phyloP scores from a whole-genome alignment of 2,113 vertebrate species.

The Misgurnus anguillicaudatus region DNA sequence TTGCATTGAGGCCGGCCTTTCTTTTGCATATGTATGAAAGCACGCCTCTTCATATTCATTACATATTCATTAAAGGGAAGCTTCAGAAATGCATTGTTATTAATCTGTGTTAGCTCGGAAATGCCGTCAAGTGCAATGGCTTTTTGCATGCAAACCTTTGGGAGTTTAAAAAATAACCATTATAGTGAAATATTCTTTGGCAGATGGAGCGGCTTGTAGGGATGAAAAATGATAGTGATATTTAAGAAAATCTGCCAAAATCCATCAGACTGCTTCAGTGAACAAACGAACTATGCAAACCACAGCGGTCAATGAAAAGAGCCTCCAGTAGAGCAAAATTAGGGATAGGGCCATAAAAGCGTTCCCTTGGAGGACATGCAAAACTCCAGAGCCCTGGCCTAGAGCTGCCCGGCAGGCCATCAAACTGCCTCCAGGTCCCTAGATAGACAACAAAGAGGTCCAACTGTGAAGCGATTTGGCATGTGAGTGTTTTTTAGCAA shows the following conservation, averaged over 20 bases:
- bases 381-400: constrained; percentile 39
- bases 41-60: not conserved
- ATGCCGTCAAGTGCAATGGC: not conserved
- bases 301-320: constrained; percentile 19
- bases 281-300: constrained; percentile 20
- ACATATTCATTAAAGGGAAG: not conserved
- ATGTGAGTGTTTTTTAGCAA: constrained; percentile 32
- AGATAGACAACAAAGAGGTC: constrained; percentile 43
- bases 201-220: constrained; percentile 35
- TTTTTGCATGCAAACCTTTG: not conserved
- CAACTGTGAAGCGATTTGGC: constrained; percentile 31
- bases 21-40: not conserved
- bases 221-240: not conserved
- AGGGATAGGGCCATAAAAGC: constrained; percentile 40
- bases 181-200: not conserved
- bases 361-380: constrained; percentile 23
- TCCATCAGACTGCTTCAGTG: constrained; percentile 6
- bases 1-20: not conserved
- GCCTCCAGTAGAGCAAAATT: constrained; percentile 24
- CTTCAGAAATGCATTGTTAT: not conserved
- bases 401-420: constrained; percentile 53
- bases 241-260: constrained; percentile 6
- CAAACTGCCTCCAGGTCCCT: constrained; percentile 46
- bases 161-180: not conserved
- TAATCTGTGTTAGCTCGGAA: not conserved